Base-by-base conservation (phyloP, 2,113 vertebrate species). In the Rhizomys pruinosus region DNA sequence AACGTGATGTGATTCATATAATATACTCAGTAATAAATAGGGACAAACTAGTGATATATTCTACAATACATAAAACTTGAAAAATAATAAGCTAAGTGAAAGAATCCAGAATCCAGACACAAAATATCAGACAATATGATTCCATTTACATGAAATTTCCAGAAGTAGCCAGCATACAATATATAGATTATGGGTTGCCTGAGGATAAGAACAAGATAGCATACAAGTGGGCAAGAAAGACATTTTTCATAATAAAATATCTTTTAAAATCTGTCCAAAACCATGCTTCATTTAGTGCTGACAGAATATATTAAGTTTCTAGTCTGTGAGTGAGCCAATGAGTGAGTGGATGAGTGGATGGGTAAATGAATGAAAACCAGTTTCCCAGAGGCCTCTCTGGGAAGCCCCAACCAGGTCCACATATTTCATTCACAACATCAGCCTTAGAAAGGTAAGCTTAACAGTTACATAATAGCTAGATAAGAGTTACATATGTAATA, bases 261-360 rank as follows among this genome's bases (percentile, higher is more conserved):
- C 32, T 4, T 74, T 29, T 88, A 42, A 59, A 16, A 57, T 55
- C 27, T 92, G 66, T 80, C 93, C 47, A 91, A 72, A 82, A 52
- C 6, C 77, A 87, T 81, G 59, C n/a, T 94, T 87, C 42, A 95
- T 55, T 74, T 87, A 52, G 61, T 73, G n/a, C 19, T 95, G 72
- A 77, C 25, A 96, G 68, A 95, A 92, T 78, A 90, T 20, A 80
- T 29, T 80, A 59, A 90, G 20, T 82, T 92, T 88, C 88, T 84
- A 27, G 57, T 84, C 82, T 57, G 6, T 85, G 34, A 94, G 11
- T 63, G 11, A 91, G 39, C 47, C 47, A 91, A 44, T 42, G 39
- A 85, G 42, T 86, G 42, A 59, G 37, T 76, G 20, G 44, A 39
- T 72, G 61, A 77, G 57, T 85, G 55, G n/a, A n/a, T n/a, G n/a